Evolutionary conservation across 2,888 invertebrate species (phyloP).

Genomic region (Epirrhoe alternata): DNA sequence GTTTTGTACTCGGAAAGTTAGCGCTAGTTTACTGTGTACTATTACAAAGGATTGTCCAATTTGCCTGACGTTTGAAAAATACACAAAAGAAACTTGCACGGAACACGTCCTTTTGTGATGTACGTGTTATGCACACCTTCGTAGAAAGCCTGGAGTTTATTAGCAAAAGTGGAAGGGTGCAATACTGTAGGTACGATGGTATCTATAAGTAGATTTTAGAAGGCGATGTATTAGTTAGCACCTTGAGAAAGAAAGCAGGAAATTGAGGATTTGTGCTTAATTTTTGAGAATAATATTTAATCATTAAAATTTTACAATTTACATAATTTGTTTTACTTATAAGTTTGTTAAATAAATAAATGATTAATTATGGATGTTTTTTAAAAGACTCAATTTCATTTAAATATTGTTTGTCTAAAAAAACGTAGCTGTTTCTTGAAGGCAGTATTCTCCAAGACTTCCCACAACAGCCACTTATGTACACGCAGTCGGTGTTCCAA

Average conservation of each 20-base stretch:
- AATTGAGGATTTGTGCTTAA: too few relatives aligned
- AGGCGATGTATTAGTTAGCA: not conserved
- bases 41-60: constrained; percentile 47
- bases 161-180: constrained; percentile 32
- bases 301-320: too few relatives aligned
- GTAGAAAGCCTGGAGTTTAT: constrained; percentile 38
- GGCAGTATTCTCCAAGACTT: not conserved
- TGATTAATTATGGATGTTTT: too few relatives aligned
- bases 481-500: constrained; percentile 36
- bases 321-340: too few relatives aligned
- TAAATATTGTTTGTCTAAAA: too few relatives aligned
- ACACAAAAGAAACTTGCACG: constrained; percentile 42
- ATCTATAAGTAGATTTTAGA: not conserved
- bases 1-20: constrained; percentile 38
- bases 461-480: not conserved
- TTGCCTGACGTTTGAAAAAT: constrained; percentile 47
- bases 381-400: too few relatives aligned
- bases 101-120: constrained; percentile 43
- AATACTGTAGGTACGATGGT: constrained; percentile 18
- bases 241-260: too few relatives aligned
- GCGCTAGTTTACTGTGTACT: constrained; percentile 42
- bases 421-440: too few relatives aligned
- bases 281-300: too few relatives aligned
- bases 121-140: constrained; percentile 44
- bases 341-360: too few relatives aligned